These are phyloP conservation scores for human DNA, from an alignment of 2,113 vertebrate genomes.

Conservation along the genomic window DNA sequence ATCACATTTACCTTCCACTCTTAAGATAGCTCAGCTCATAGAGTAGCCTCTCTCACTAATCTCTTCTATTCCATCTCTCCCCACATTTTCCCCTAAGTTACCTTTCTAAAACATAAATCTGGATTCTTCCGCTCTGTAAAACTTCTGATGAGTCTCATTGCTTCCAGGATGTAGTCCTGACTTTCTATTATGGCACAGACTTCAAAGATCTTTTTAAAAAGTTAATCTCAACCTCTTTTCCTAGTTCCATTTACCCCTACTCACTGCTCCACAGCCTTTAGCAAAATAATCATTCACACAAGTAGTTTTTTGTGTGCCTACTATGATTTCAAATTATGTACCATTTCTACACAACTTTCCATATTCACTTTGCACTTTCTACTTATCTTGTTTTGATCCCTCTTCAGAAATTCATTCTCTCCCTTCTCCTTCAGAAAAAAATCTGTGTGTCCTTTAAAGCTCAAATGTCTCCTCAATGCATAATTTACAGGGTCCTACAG, in stretches of 20 bases:
- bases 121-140: background rate
- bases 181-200: background rate
- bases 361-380: background rate
- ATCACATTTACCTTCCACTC: background rate
- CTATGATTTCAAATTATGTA: background rate
- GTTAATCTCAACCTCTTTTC: background rate
- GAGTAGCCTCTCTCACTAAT: background rate
- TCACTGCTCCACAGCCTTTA: background rate
- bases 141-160: no score
- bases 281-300: background rate
- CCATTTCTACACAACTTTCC: background rate
- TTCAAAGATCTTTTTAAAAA: background rate
- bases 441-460: background rate
- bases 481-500: background rate
- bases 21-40: background rate
- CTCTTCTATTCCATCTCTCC: background rate
- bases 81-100: fast-evolving
- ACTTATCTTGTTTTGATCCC: background rate
- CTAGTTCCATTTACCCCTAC: background rate
- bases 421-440: background rate
- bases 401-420: background rate
- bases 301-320: background rate
- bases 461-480: background rate
- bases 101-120: background rate
- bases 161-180: background rate